Evolutionary conservation across 2,888 invertebrate species (phyloP).

Genomic region (Troilus luridus): DNA sequence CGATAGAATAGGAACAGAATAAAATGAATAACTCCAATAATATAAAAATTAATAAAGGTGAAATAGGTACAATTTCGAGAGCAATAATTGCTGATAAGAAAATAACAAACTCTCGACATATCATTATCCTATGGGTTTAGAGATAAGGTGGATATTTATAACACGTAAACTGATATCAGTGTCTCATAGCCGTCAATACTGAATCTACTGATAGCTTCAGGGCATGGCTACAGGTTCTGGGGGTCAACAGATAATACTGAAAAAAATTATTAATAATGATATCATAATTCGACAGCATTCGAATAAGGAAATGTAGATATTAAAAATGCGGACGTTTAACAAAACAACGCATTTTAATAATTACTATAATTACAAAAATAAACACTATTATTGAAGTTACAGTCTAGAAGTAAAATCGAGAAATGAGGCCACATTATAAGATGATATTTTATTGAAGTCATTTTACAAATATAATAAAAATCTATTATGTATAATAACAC

Average conservation of each 20-base stretch:
- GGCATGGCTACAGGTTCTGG: background rate
- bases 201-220: constrained; percentile 21
- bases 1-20: background rate
- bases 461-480: too few relatives aligned
- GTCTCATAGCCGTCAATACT: background rate
- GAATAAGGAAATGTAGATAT: background rate
- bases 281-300: background rate
- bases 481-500: too few relatives aligned
- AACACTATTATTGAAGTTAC: too few relatives aligned
- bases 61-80: background rate
- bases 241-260: background rate
- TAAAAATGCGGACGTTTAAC: too few relatives aligned
- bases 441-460: too few relatives aligned
- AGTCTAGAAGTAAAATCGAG: too few relatives aligned
- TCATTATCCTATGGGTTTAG: background rate
- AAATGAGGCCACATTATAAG: too few relatives aligned
- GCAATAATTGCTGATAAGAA: background rate
- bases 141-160: constrained; percentile 10
- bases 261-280: background rate
- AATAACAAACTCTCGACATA: background rate
- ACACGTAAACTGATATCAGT: background rate
- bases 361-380: too few relatives aligned
- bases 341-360: too few relatives aligned
- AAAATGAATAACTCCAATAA: background rate
- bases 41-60: background rate